Evolutionary conservation across 2,113 vertebrate genomes (phyloP), one percentile per base, ranked within the genome.

Genomic region (Penelope pileata): DNA sequence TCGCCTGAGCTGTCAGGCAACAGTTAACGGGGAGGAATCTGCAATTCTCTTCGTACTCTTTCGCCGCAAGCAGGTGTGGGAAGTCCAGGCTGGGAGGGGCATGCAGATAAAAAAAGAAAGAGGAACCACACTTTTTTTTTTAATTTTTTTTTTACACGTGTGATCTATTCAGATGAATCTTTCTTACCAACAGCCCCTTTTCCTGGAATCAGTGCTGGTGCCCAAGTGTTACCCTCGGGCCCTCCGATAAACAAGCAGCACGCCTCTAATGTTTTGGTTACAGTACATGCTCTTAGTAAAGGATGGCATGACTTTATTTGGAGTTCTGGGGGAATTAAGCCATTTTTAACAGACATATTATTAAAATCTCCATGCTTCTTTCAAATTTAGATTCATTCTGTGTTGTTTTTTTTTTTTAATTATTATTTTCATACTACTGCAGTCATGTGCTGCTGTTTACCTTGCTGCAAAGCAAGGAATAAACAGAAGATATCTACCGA

Each of bases 91-190:
- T 59, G 50, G 94, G 96, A 86, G 91, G n/a, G 32, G 88, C 51
- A n/a, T 16, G 15, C 43, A 92, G 85, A 79, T 26, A 72, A 93
- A 92, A 94, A 75, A 82, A 93, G 69, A 86, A 86, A 94, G 86
- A 94, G 92, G 86, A 96, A 87, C 90, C 66, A 83, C 60, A 36
- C 90, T 82, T 81, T 64, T n/a, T 60, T 67, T 54, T 70, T n/a
- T n/a, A n/a, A n/a, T n/a, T n/a, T n/a, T 50, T 91, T 72, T 92
- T 19, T 94, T 38, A 78, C 12, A 4, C 62, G 66, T 2, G 4
- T 86, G 76, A 96, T 83, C 79, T 93, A 50, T 73, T 93, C 90
- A 93, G 88, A 94, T 74, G 83, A 94, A 94, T 91, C 83, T 91
- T 66, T 88, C 90, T 92, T 95, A 96, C 85, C 1, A 4, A 84